Percentiles rank a stretch among this genome's conserved stretches.
phyloP scores from a whole-genome alignment of 2,113 vertebrate species.

The Sander lucioperca region DNA sequence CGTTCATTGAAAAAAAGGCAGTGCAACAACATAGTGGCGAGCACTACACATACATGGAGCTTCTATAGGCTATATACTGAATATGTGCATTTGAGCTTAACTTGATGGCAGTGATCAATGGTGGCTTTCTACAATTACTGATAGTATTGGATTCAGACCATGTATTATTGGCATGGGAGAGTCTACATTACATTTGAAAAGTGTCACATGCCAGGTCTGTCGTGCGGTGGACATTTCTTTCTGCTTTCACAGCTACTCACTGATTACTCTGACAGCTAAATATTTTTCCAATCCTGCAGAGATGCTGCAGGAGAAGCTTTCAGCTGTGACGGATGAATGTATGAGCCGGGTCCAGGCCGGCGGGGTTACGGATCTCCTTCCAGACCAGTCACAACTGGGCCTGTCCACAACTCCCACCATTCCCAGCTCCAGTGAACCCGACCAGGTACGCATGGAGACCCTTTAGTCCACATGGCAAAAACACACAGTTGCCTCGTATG shows the following conservation, averaged over 20 bases:
- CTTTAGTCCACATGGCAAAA: background rate
- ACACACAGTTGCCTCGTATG: background rate
- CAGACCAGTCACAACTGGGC: constrained; percentile 85
- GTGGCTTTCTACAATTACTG: background rate
- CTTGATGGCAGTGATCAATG: background rate
- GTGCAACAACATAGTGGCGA: background rate
- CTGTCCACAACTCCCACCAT: constrained; percentile 86
- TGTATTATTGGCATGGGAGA: background rate
- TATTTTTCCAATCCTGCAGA: constrained; percentile 81
- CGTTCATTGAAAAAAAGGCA: background rate
- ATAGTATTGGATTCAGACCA: background rate
- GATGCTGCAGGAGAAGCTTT: constrained; percentile 98
- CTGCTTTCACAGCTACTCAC: constrained; percentile 8
- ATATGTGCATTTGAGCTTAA: background rate
- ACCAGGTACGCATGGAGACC: constrained; percentile 87
- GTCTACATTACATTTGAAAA: background rate
- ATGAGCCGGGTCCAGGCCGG: constrained; percentile 85
- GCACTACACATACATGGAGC: background rate
- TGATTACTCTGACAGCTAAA: constrained; percentile 60
- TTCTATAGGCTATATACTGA: too few relatives aligned
- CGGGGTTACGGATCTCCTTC: constrained; percentile 84
- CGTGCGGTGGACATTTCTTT: background rate
- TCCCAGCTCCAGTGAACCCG: constrained; percentile 87
- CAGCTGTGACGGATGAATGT: constrained; percentile 91
- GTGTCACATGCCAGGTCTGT: constrained; percentile 6